A percentile compares a stretch with the other conserved stretches of the same genome.
Conservation (phyloP, 2,888 invertebrate species). For the Lithophane leautieri region DNA sequence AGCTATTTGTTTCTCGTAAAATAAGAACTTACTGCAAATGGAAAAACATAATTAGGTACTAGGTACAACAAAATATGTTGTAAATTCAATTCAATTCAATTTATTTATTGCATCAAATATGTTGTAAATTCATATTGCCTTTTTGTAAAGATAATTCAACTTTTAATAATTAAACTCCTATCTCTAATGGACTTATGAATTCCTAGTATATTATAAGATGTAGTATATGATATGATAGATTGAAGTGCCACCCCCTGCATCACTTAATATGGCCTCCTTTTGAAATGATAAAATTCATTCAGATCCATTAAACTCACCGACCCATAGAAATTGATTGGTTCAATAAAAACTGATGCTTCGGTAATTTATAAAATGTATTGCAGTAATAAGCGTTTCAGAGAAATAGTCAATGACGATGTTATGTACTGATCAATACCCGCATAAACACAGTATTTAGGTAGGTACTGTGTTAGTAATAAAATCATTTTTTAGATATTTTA, state of each 20-base stretch:
- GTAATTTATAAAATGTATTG: slow-evolving; percentile 26
- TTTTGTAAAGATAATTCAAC: slow-evolving; percentile 15
- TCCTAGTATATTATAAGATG: slow-evolving; percentile 4
- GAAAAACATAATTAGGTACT: no score
- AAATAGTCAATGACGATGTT: not conserved
- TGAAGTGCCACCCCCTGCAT: slow-evolving; percentile 23
- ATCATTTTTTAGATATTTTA: no score
- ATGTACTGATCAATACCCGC: slow-evolving; percentile 10
- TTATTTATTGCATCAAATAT: no score
- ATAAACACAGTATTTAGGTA: not conserved
- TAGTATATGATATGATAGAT: slow-evolving; percentile 13
- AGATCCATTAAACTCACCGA: slow-evolving; percentile 4
- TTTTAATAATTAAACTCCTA: slow-evolving; percentile 14
- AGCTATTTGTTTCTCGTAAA: no score
- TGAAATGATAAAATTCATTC: slow-evolving; percentile 18
- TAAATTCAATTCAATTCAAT: no score
- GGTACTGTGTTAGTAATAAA: not conserved
- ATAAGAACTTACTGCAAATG: no score
- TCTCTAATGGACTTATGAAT: slow-evolving; percentile 17
- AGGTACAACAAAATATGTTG: no score
- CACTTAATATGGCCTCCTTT: slow-evolving; percentile 19
- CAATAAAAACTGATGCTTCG: slow-evolving; percentile 18
- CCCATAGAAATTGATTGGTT: slow-evolving; percentile 36
- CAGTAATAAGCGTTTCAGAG: not conserved
- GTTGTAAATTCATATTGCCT: not conserved